Evolutionary conservation across 2,113 vertebrate species (phyloP).

Genomic region (Osmerus mordax): DNA sequence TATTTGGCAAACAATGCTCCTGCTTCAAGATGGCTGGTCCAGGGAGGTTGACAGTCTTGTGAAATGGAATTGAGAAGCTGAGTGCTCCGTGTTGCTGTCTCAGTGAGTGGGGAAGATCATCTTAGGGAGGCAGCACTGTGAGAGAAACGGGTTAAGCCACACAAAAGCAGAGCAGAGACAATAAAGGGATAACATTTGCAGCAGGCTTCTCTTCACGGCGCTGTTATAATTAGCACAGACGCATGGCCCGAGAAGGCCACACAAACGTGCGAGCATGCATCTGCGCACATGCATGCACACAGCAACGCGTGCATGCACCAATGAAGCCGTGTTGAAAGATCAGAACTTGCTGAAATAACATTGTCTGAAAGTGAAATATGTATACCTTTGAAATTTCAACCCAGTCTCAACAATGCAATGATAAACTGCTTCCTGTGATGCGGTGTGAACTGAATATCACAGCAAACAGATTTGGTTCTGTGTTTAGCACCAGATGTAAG

Average conservation of each 20-base stretch:
- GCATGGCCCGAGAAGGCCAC: conserved; percentile 4
- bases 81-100: conserved; percentile 19
- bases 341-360: conserved; percentile 41
- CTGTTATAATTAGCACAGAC: conserved; percentile 54
- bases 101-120: conserved; percentile 18
- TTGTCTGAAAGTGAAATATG: conserved; percentile 23
- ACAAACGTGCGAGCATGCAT: conserved; percentile 17
- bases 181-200: conserved; percentile 45
- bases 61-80: conserved; percentile 13
- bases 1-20: too few species aligned
- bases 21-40: too few species aligned
- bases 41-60: not conserved
- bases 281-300: conserved; percentile 10
- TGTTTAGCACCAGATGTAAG: conserved; percentile 29
- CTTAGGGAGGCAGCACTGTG: conserved; percentile 7
- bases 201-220: conserved; percentile 2
- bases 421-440: not conserved
- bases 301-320: not conserved
- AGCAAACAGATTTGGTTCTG: too few species aligned
- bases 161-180: conserved; percentile 23
- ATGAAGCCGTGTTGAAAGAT: too few species aligned
- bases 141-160: not conserved
- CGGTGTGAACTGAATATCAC: not conserved
- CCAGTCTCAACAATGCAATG: conserved; percentile 10
- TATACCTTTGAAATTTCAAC: conserved; percentile 26